Evolutionary conservation across 2,797 vertebrate genomes (phyloP).

Genomic region (Oceanodroma leucorhoa): DNA sequence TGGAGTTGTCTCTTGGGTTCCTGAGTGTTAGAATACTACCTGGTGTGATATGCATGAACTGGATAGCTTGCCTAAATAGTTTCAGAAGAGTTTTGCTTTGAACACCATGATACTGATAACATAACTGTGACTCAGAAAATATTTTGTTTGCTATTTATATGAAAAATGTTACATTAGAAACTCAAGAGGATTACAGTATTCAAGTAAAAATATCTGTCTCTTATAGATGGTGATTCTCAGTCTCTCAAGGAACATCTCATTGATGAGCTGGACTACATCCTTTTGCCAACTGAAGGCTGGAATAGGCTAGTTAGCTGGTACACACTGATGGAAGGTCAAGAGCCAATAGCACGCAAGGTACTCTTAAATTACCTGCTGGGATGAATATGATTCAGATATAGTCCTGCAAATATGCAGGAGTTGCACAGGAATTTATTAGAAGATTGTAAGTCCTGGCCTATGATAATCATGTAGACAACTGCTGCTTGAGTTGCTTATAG

Average conservation of each 20-base stretch:
- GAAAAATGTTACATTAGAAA: not conserved
- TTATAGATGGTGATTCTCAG: constrained; percentile 89
- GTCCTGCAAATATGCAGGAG: not conserved
- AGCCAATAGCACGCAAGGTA: constrained; percentile 97
- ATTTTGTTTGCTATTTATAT: not conserved
- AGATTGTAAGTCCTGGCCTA: not conserved
- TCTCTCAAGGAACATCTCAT: constrained; percentile 98
- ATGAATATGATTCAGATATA: not conserved
- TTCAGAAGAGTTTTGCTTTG: not conserved
- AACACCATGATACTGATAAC: not conserved
- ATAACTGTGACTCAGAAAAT: not conserved
- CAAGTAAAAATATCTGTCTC: constrained; percentile 14
- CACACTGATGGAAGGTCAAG: constrained; percentile 88
- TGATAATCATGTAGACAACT: not conserved
- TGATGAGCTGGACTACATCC: constrained; percentile 97
- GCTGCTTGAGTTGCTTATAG: not conserved
- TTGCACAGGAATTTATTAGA: not conserved
- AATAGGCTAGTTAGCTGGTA: constrained; percentile 99
- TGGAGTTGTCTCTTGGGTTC: not conserved
- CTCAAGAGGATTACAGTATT: not conserved
- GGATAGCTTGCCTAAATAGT: not conserved
- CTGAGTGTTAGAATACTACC: not conserved
- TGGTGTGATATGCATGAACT: not conserved
- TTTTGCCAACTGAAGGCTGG: constrained; percentile 97
- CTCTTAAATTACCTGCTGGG: not conserved